Evolutionary conservation across 1,140 invertebrate genomes (phyloP).

Genomic region (Diorhabda sublineata): DNA sequence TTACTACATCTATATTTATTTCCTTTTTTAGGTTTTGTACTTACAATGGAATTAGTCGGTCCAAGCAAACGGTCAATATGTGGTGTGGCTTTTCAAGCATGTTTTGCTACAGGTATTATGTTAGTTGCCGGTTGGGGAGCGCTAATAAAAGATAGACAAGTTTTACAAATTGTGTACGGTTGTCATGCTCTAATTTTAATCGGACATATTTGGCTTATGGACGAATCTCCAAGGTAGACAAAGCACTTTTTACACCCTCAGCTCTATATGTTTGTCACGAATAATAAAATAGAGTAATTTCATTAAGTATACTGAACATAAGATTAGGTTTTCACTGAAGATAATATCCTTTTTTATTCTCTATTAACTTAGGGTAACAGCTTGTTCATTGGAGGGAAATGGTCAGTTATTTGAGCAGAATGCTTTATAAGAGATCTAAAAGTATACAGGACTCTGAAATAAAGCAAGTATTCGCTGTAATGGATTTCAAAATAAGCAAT

Average conservation of each 20-base stretch:
- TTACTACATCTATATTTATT: background rate
- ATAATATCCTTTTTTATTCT: no score
- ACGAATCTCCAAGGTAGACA: constrained; percentile 76
- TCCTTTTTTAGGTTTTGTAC: constrained; percentile 64
- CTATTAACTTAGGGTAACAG: no score
- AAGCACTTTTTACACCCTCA: background rate
- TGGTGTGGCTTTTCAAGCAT: constrained; percentile 74
- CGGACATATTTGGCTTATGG: constrained; percentile 79
- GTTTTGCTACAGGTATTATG: constrained; percentile 80
- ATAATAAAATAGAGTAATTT: no score
- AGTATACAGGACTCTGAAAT: no score
- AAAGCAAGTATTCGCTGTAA: no score
- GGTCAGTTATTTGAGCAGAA: no score
- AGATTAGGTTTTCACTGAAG: no score
- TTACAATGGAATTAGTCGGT: constrained; percentile 85
- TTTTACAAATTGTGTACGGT: constrained; percentile 75
- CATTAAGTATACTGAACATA: no score
- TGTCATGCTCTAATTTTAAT: constrained; percentile 68
- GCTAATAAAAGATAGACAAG: constrained; percentile 67
- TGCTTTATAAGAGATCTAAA: no score
- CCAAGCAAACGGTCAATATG: constrained; percentile 74
- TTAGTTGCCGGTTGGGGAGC: constrained; percentile 77
- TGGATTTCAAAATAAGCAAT: no score
- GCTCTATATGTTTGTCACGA: no score
- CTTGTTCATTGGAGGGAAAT: no score